Conservation (phyloP, 2,113 vertebrate genomes). For the Ameiurus melas region DNA sequence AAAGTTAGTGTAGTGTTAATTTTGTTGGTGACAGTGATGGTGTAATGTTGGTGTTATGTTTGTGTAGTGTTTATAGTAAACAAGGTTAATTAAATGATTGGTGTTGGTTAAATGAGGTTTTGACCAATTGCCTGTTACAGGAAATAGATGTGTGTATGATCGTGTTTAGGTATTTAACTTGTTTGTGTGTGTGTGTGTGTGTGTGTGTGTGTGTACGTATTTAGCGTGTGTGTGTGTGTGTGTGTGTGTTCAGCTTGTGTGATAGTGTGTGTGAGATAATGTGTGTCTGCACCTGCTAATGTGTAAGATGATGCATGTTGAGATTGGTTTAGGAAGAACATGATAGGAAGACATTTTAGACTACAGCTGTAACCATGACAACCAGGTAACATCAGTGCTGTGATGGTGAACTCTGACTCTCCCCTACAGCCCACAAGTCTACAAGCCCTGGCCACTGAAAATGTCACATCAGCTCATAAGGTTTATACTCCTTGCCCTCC, state of each 20-base stretch:
- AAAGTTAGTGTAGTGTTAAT: not conserved
- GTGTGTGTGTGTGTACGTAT: no score
- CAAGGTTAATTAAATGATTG: not conserved
- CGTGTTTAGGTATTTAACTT: not conserved
- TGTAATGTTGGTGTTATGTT: not conserved
- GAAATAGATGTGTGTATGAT: not conserved
- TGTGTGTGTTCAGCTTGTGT: not conserved
- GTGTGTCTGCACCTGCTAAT: not conserved
- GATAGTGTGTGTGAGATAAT: not conserved
- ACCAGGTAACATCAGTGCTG: slow-evolving; percentile 4
- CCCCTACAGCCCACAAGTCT: not conserved
- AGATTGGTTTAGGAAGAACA: slow-evolving; percentile 46
- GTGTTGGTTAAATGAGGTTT: not conserved
- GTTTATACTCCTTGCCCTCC: not conserved
- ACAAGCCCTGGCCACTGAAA: not conserved
- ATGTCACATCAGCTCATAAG: not conserved
- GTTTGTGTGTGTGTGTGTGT: no score
- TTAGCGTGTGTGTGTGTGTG: not conserved
- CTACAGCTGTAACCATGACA: slow-evolving; percentile 42
- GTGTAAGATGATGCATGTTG: slow-evolving; percentile 27
- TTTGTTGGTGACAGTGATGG: no score
- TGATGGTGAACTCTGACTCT: not conserved
- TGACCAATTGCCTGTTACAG: not conserved
- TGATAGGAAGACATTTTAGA: slow-evolving; percentile 49
- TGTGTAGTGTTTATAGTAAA: not conserved